A percentile compares a stretch with the other conserved stretches of the same genome.
Conservation (phyloP, 2,113 vertebrate species). For the Antennarius striatus region DNA sequence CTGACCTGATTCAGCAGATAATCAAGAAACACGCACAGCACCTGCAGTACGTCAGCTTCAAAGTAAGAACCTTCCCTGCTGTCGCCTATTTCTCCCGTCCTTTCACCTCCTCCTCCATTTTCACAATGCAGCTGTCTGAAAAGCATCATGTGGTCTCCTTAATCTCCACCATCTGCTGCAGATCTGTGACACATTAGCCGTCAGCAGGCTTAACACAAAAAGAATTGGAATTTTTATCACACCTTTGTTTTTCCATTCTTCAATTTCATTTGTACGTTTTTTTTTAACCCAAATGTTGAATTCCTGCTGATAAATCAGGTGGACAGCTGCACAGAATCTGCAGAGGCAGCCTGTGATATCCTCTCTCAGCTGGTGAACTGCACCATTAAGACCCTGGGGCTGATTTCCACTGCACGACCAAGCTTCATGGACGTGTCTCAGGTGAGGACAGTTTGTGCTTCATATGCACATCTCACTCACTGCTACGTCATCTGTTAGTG, state of each 20-base stretch:
- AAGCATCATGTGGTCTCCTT: conserved; percentile 26
- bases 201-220: conserved; percentile 22
- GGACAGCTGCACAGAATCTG: conserved; percentile 89
- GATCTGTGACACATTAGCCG: conserved; percentile 29
- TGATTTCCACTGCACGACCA: conserved; percentile 90
- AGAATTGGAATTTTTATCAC: conserved; percentile 22
- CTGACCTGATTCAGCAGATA: conserved; percentile 92
- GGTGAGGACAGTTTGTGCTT: conserved; percentile 66
- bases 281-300: conserved; percentile 31
- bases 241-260: conserved; percentile 21
- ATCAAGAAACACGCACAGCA: conserved; percentile 89
- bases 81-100: neutral
- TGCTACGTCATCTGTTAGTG: neutral
- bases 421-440: conserved; percentile 92
- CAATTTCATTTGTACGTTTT: neutral
- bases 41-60: conserved; percentile 91
- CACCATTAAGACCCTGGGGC: conserved; percentile 87
- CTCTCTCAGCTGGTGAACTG: conserved; percentile 92
- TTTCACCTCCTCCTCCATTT: conserved; percentile 28
- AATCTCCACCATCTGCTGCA: conserved; percentile 50
- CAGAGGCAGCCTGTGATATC: conserved; percentile 89
- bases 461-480: neutral
- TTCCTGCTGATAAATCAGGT: conserved; percentile 76
- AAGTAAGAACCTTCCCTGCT: conserved; percentile 73
- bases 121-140: conserved; percentile 34